Base-by-base conservation (phyloP, 1,140 invertebrate species). In the Megathymus violae region DNA sequence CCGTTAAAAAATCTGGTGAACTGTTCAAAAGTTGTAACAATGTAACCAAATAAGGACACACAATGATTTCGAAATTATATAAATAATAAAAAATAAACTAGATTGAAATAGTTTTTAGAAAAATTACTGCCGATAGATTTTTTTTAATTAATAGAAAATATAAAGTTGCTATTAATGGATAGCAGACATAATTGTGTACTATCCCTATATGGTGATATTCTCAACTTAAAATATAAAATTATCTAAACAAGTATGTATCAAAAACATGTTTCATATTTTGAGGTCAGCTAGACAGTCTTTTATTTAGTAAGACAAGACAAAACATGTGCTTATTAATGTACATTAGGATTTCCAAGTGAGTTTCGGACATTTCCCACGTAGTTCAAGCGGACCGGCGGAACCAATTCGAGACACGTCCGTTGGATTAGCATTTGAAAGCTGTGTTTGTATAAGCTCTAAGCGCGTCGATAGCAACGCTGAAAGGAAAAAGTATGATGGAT, bases 401-500 rank as follows among this genome's bases (percentile, higher is more conserved):
- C 87, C 81, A 83, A 88, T 88, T 80, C 81, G 63, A 61, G 64
- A 76, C 88, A 91, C 88, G 87, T 86, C 79, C 79, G 59, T 51
- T 54, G 74, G 70, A 91, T 91, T 91, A 86, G 78, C 88, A 89
- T 89, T 88, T 86, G 80, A 88, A 91, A 88, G 83, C 71, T 88
- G 82, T 91, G 86, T 91, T 91, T 91, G 83, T 81, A 80, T 77
- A 78, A 87, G 80, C 76, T 81, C 72, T 73, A 60, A 47, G 56
- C 56, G 13, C 44, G 56, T 60, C 67, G 77, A 71, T 73, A 72
- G 64, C 78, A 69, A 73, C 74, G 76, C 70, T 84, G 80, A 87
- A 87, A 86, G 82, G 84, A 86, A 88, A 83, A 90, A 88, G 69
- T 82, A 84, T 89, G 88, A 91, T 88, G 86, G 88, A 91, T 91